Percentiles rank a stretch among this genome's conserved stretches.
phyloP scores from a whole-genome alignment of 2,113 vertebrate species.

The Cynopterus brachyotis region DNA sequence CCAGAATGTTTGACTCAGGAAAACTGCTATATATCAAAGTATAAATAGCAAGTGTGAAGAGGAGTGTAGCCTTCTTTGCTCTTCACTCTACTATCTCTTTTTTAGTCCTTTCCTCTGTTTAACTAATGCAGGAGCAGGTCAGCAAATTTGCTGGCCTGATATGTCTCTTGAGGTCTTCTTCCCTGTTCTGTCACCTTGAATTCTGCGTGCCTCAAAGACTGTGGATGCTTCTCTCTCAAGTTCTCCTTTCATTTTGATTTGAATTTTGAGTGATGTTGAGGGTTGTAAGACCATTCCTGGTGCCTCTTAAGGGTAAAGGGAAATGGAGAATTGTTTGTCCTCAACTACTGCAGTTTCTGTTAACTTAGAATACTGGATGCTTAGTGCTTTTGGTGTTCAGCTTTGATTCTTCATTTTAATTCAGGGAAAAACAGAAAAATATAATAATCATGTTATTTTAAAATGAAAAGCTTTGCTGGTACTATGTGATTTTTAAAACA shows the following conservation, averaged over 20 bases:
- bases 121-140: not conserved
- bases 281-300: not conserved
- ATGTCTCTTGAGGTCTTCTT: not conserved
- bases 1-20: not conserved
- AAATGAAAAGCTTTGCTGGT: not conserved
- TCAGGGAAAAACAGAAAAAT: not conserved
- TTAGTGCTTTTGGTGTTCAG: not conserved
- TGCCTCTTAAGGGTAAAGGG: not conserved
- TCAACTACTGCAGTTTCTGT: not conserved
- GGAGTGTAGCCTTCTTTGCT: not conserved
- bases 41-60: not conserved
- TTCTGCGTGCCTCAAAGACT: not conserved
- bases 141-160: not conserved
- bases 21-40: not conserved
- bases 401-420: not conserved
- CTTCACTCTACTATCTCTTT: not conserved
- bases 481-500: not conserved
- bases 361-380: not conserved
- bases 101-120: not conserved
- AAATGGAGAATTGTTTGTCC: not conserved
- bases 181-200: not conserved
- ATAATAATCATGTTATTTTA: constrained; percentile 9
- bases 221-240: accelerated
- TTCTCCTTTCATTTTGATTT: not conserved
- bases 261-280: not conserved